These are phyloP conservation scores for Choristoneura fumiferana DNA, from an alignment of 1,140 invertebrate species.

Conservation along the genomic window DNA sequence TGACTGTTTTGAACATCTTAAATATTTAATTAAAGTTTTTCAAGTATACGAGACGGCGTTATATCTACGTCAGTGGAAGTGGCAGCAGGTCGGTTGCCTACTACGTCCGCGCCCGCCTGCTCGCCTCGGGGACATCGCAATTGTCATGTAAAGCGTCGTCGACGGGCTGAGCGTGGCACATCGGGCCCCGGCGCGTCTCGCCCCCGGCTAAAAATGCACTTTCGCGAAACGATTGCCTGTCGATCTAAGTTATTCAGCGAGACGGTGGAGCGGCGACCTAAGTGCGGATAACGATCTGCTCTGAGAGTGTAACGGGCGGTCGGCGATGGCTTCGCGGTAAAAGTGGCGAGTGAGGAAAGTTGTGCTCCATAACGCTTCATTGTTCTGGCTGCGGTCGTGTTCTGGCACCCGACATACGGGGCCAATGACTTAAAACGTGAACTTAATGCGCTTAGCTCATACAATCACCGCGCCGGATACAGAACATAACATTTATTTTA, in stretches of 20 bases:
- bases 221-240: constrained; percentile 68
- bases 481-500: neutral
- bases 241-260: constrained; percentile 56
- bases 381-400: constrained; percentile 23
- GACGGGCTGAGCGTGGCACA: constrained; percentile 37
- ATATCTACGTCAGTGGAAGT: constrained; percentile 36
- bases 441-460: neutral
- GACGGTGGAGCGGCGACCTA: constrained; percentile 38
- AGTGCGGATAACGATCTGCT: constrained; percentile 52
- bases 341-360: constrained; percentile 24
- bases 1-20: too few relatives aligned
- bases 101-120: constrained; percentile 3
- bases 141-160: constrained; percentile 69
- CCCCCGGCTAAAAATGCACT: constrained; percentile 73
- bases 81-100: constrained; percentile 44
- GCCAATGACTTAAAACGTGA: constrained; percentile 8
- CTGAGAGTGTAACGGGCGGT: constrained; percentile 26
- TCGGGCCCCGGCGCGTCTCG: constrained; percentile 31
- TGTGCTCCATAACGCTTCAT: constrained; percentile 22
- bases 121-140: constrained; percentile 55
- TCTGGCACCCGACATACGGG: neutral
- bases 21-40: constrained; percentile 12
- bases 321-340: constrained; percentile 31
- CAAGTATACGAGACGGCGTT: constrained; percentile 28
- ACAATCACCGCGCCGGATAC: neutral